These are phyloP conservation scores for Drymodes brunneopygia DNA, from an alignment of 2,113 vertebrate species.

Conservation along the genomic window DNA sequence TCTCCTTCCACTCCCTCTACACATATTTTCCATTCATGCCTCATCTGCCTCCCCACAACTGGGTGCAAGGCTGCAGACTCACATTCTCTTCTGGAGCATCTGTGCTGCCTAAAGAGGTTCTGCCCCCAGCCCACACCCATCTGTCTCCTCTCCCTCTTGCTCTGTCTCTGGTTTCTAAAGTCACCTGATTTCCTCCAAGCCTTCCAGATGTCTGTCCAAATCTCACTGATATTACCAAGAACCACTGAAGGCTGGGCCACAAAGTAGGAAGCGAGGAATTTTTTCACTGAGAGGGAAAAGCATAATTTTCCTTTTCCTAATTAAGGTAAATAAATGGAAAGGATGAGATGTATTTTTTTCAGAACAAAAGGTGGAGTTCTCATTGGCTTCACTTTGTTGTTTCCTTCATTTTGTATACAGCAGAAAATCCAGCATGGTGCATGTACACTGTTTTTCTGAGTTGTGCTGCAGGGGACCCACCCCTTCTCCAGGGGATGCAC, in stretches of 20 bases:
- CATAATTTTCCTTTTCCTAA: background rate
- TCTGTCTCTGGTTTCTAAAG: background rate
- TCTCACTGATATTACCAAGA: background rate
- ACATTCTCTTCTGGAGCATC: background rate
- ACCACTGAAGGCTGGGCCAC: background rate
- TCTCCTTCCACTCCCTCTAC: background rate
- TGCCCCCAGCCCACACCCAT: background rate
- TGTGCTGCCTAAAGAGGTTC: background rate
- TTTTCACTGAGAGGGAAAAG: background rate
- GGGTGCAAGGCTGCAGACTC: background rate
- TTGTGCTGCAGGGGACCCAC: background rate
- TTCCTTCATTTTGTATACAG: background rate
- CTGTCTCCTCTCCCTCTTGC: background rate
- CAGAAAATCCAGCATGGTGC: background rate
- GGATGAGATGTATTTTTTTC: background rate
- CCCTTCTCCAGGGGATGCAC: background rate
- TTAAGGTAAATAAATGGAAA: background rate
- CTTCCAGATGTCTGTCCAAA: background rate
- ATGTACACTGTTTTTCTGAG: background rate
- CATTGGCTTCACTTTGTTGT: background rate
- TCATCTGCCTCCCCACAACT: background rate
- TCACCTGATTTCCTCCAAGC: background rate
- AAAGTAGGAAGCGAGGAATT: background rate
- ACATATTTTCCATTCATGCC: background rate
- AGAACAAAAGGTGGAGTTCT: background rate